phyloP scores from a whole-genome alignment of 53 echinoderm and acorn worm genomes.

The Stichopus horrens region DNA sequence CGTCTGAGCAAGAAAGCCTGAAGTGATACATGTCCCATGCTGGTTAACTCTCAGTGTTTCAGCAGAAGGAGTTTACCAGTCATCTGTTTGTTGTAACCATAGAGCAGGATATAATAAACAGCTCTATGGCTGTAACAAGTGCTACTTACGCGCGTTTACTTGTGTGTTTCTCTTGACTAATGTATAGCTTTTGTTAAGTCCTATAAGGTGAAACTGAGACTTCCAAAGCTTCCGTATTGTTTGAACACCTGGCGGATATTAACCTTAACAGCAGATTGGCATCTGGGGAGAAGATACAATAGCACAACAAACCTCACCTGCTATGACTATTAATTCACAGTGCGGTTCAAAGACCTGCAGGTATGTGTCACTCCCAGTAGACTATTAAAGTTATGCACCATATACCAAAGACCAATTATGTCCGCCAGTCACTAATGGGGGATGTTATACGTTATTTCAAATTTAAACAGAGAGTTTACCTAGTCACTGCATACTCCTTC shows the following conservation, averaged over 20 bases:
- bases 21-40: no score
- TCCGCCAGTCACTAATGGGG: no score
- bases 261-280: conserved; percentile 13
- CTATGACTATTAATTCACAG: conserved; percentile 26
- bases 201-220: not conserved
- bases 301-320: conserved; percentile 40
- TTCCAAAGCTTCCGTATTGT: not conserved
- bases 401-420: not conserved
- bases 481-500: not conserved
- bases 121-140: no score
- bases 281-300: not conserved
- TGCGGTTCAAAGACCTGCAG: conserved; percentile 28
- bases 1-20: no score
- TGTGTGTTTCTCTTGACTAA: no score
- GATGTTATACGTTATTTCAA: not conserved
- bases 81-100: no score
- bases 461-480: not conserved
- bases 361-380: not conserved
- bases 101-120: no score
- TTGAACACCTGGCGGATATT: conserved; percentile 39
- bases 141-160: no score
- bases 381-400: not conserved
- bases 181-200: no score
- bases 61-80: no score
- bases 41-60: no score